A percentile compares a stretch with the other conserved stretches of the same genome.
Conservation (phyloP, 2,797 vertebrate species). For the Orientallactaga sibirica region DNA sequence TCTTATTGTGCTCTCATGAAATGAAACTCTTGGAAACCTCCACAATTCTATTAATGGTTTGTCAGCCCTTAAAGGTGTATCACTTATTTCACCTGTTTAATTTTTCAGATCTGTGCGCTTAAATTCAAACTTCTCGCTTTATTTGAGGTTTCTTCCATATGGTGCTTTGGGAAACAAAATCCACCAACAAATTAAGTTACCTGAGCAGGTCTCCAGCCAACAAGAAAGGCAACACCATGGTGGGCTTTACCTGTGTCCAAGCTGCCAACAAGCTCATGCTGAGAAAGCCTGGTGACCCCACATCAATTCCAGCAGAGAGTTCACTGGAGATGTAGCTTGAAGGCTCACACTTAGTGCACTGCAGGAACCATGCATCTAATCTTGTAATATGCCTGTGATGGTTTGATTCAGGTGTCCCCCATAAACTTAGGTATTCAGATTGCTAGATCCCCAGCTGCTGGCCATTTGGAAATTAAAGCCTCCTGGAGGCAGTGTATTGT, state of each 20-base stretch:
- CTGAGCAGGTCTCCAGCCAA: not conserved
- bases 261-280: not conserved
- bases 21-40: not conserved
- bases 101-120: not conserved
- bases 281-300: not conserved
- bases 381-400: not conserved
- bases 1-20: conserved; percentile 13
- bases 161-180: conserved; percentile 36
- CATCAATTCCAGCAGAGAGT: not conserved
- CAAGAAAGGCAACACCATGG: not conserved
- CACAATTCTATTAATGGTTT: not conserved
- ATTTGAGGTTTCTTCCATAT: not conserved
- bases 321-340: not conserved
- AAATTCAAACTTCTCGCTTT: conserved; percentile 26
- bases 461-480: no score
- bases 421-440: no score
- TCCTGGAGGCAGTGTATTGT: no score
- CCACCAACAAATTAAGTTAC: not conserved
- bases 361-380: not conserved
- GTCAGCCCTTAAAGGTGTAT: not conserved
- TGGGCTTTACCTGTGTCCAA: not conserved
- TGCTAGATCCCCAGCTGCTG: no score
- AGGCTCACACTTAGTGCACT: not conserved
- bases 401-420: no score
- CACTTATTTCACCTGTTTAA: not conserved